Conservation (phyloP, 2,113 vertebrate genomes). For the Syngnathoides biaculeatus region DNA sequence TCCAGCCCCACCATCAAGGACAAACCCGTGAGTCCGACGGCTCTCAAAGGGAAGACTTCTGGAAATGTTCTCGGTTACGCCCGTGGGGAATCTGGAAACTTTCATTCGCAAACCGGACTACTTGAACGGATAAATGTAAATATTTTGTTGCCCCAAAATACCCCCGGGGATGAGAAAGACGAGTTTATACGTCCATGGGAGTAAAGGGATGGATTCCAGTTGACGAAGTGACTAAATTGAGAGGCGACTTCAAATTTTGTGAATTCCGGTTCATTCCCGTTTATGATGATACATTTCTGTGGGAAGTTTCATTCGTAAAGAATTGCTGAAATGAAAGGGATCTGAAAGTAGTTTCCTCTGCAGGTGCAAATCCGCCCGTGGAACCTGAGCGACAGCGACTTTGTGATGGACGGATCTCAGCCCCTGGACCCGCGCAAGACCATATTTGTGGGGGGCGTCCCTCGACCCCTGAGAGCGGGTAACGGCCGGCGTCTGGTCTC, state of each 20-base stretch:
- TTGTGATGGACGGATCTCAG: conserved; percentile 98
- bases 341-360: not conserved
- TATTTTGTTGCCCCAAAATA: no score
- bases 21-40: conserved; percentile 86
- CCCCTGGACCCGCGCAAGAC: conserved; percentile 96
- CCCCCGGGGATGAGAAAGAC: no score
- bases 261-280: not conserved
- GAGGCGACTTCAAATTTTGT: no score
- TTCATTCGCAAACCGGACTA: no score
- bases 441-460: conserved; percentile 97
- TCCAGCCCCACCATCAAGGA: conserved; percentile 99
- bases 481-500: conserved; percentile 14
- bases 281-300: no score
- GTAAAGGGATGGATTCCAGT: no score
- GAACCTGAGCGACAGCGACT: conserved; percentile 97
- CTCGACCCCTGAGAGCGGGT: conserved; percentile 93
- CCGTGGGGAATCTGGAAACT: not conserved
- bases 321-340: not conserved
- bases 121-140: no score
- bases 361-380: conserved; percentile 98
- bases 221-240: no score
- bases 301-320: no score
- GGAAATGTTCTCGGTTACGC: no score
- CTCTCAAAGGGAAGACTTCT: no score
- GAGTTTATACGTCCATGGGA: no score